A percentile compares a stretch with the other conserved stretches of the same genome.
phyloP scores from a whole-genome alignment of 2,113 vertebrate species.

The Phaethon lepturus region DNA sequence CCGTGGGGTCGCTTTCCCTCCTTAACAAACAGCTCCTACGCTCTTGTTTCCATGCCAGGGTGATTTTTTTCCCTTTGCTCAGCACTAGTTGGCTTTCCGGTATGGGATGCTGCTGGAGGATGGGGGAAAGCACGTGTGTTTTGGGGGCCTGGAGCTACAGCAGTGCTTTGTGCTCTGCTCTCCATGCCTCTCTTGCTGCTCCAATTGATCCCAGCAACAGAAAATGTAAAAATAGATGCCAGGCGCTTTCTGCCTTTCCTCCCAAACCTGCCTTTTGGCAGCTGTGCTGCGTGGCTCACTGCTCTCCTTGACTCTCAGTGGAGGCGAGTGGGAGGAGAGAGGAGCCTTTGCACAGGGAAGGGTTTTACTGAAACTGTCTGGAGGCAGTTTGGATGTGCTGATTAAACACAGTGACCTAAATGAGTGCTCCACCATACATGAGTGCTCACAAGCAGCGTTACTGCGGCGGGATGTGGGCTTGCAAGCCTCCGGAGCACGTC shows the following conservation, averaged over 20 bases:
- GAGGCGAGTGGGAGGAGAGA: background rate
- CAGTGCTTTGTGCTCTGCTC: background rate
- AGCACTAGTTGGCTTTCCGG: background rate
- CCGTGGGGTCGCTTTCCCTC: accelerated
- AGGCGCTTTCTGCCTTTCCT: background rate
- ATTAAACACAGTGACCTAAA: background rate
- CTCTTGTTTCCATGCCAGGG: background rate
- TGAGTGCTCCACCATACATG: accelerated
- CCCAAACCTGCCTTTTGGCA: background rate
- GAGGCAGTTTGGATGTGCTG: background rate
- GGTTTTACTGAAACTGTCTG: background rate
- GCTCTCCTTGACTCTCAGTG: background rate
- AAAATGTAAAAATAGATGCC: background rate
- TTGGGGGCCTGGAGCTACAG: background rate
- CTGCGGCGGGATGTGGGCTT: background rate
- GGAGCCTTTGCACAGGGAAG: background rate
- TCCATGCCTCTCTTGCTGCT: background rate
- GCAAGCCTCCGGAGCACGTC: accelerated
- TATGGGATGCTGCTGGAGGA: background rate
- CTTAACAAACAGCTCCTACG: accelerated
- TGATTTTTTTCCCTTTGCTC: background rate
- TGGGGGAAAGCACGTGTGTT: background rate
- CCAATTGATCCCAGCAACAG: background rate
- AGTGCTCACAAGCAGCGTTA: accelerated
- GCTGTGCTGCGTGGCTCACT: background rate